These are phyloP conservation scores for Anthopleura sola DNA, from an alignment of 64 coral and sea anemone genomes.

Conservation along the genomic window DNA sequence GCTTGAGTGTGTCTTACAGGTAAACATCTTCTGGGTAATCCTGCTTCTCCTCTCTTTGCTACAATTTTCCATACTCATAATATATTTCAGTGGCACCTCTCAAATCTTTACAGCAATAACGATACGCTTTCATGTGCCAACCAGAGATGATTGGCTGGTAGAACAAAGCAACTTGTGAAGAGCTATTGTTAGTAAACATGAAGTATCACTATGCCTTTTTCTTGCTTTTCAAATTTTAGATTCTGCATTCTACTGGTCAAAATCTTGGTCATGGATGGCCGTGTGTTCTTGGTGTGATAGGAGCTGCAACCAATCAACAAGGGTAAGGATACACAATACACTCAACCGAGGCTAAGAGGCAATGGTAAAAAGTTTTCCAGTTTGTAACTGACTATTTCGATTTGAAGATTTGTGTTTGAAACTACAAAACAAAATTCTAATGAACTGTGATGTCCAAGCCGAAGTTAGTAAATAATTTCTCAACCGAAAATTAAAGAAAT, in stretches of 20 bases:
- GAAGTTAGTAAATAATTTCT: too few species aligned
- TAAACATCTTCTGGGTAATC: slow-evolving; percentile 2
- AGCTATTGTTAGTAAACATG: too few species aligned
- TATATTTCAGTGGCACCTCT: too few species aligned
- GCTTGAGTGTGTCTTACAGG: slow-evolving; percentile 94
- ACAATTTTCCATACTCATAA: too few species aligned
- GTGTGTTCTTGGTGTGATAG: slow-evolving; percentile 82
- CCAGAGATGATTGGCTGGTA: too few species aligned
- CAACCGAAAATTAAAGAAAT: neutral
- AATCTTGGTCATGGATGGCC: slow-evolving; percentile 91
- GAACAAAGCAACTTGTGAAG: too few species aligned
- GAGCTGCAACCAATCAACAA: slow-evolving; percentile 92
- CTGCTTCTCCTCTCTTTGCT: too few species aligned
- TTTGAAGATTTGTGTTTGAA: neutral
- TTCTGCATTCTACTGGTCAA: slow-evolving; percentile 97
- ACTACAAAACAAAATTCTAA: too few species aligned
- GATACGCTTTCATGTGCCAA: too few species aligned
- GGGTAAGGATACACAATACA: slow-evolving; percentile 35
- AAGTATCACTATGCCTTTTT: too few species aligned
- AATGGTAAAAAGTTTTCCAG: neutral
- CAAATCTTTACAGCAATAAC: too few species aligned
- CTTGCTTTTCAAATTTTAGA: slow-evolving; percentile 42
- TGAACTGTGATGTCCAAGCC: too few species aligned
- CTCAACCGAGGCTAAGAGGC: neutral
- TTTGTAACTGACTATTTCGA: neutral